Conservation (phyloP, 2,113 vertebrate species). For the Leptocoma aspasia region DNA sequence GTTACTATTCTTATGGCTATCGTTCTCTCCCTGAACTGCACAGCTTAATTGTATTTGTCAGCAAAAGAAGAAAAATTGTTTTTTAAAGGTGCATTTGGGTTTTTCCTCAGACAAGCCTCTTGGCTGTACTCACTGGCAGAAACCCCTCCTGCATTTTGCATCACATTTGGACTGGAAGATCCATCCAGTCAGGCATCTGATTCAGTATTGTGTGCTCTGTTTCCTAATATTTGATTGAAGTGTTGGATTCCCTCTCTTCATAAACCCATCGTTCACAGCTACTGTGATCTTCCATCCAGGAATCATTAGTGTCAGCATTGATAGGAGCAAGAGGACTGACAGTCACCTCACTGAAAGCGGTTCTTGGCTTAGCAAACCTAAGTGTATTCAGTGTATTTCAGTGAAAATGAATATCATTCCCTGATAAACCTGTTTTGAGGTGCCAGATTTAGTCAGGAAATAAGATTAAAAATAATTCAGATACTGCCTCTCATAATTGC, state of each 20-base stretch:
- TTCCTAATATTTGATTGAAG: not conserved
- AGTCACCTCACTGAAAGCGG: not conserved
- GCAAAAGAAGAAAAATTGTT: not conserved
- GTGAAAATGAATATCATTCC: not conserved
- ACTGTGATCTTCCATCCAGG: not conserved
- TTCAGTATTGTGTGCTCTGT: not conserved
- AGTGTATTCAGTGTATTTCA: not conserved
- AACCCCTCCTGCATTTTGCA: not conserved
- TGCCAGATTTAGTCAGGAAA: not conserved
- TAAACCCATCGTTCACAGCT: not conserved
- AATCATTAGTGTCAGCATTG: not conserved
- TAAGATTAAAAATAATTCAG: not conserved
- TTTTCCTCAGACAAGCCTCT: not conserved
- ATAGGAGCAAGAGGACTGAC: not conserved
- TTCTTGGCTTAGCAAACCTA: not conserved
- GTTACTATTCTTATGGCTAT: not conserved
- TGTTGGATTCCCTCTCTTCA: not conserved
- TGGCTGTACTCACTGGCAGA: not conserved
- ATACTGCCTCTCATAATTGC: not conserved
- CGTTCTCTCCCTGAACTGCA: not conserved
- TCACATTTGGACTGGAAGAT: not conserved
- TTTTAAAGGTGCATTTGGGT: not conserved
- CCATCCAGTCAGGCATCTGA: not conserved
- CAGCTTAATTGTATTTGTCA: conserved; percentile 7
- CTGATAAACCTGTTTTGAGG: not conserved